Percentiles rank a stretch among this genome's conserved stretches.
Conservation (phyloP, 2,888 invertebrate genomes). For the Augiades crinisus region DNA sequence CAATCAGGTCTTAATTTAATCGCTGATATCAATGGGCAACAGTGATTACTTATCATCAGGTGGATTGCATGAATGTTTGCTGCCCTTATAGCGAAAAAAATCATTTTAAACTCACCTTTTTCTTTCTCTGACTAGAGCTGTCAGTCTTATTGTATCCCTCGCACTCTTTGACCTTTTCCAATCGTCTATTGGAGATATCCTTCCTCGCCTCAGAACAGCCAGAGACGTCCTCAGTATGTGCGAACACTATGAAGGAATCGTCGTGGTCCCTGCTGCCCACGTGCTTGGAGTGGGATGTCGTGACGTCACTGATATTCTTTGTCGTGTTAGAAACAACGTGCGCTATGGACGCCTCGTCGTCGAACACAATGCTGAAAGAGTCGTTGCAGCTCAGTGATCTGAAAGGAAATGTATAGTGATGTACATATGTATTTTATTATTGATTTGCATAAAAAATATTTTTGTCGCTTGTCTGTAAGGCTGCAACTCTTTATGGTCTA, state of each 20-base stretch:
- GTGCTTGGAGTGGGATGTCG: conserved; percentile 40
- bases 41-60: too few relatives aligned
- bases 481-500: too few relatives aligned
- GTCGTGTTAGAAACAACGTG: conserved; percentile 22
- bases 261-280: conserved; percentile 43
- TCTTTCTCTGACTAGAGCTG: conserved; percentile 42
- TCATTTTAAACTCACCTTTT: conserved; percentile 48
- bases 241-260: conserved; percentile 67
- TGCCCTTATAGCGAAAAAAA: too few relatives aligned
- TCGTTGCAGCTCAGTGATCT: conserved; percentile 74
- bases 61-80: too few relatives aligned
- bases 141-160: conserved; percentile 51
- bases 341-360: conserved; percentile 50
- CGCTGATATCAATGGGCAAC: too few relatives aligned
- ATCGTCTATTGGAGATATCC: conserved; percentile 50
- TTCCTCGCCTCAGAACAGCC: conserved; percentile 40
- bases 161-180: conserved; percentile 57
- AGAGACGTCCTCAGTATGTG: conserved; percentile 39
- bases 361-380: conserved; percentile 71
- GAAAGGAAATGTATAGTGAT: too few relatives aligned
- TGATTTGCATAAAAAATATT: too few relatives aligned
- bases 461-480: too few relatives aligned
- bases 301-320: conserved; percentile 33
- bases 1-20: too few relatives aligned
- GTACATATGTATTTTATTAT: too few relatives aligned